phyloP scores from a whole-genome alignment of 2,888 invertebrate species.

The Alentia gelatinosa region DNA sequence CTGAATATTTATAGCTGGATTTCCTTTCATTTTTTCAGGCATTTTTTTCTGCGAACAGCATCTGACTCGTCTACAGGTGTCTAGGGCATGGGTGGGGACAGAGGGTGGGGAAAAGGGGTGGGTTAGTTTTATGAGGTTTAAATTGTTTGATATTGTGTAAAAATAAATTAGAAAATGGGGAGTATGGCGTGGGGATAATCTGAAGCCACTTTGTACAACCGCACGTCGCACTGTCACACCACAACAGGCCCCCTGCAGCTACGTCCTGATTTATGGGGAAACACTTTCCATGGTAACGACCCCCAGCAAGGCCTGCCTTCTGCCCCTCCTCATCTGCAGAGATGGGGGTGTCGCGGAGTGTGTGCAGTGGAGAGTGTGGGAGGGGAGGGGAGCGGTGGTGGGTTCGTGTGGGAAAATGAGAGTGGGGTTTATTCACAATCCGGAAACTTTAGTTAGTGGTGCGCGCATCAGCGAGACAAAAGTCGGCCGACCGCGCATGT shows the following conservation, averaged over 20 bases:
- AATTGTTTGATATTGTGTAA: neutral
- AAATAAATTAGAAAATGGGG: neutral
- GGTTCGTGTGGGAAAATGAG: neutral
- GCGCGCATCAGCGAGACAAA: neutral
- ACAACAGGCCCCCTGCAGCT: conserved; percentile 4
- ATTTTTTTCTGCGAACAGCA: neutral
- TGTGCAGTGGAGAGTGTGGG: neutral
- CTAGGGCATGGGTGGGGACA: neutral
- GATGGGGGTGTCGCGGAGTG: neutral
- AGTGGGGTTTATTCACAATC: neutral
- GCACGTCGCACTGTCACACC: neutral
- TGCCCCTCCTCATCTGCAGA: neutral
- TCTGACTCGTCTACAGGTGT: neutral
- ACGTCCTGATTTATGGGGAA: neutral
- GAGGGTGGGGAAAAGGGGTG: too few relatives aligned
- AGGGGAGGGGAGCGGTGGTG: neutral
- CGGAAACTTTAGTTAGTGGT: neutral
- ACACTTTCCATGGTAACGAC: neutral
- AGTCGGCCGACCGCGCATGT: neutral
- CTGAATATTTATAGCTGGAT: neutral
- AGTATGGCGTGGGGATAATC: neutral
- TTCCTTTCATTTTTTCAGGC: neutral
- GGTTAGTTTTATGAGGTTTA: neutral
- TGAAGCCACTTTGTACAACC: conserved; percentile 15
- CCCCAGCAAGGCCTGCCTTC: conserved; percentile 27